Evolutionary conservation across 2,888 invertebrate species (phyloP).

Genomic region (Melanchra persicariae): DNA sequence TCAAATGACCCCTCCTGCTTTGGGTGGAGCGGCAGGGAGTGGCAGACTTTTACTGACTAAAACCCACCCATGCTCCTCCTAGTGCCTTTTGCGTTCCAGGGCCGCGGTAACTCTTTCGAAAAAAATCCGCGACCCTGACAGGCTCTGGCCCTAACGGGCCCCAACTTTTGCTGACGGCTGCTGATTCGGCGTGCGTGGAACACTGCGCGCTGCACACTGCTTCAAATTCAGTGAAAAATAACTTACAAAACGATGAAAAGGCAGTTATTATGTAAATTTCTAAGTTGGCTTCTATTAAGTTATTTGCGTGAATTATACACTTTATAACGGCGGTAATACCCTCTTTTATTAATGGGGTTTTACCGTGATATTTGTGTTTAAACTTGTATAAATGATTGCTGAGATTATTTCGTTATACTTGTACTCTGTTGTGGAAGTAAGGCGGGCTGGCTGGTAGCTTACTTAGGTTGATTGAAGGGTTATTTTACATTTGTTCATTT

Average conservation of each 20-base stretch:
- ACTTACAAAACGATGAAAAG: constrained; percentile 68
- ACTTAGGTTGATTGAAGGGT: constrained; percentile 12
- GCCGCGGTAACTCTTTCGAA: too few relatives aligned
- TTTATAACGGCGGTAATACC: constrained; percentile 73
- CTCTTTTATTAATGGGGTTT: constrained; percentile 71
- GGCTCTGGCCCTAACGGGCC: too few relatives aligned
- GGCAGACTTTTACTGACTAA: too few relatives aligned
- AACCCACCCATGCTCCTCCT: too few relatives aligned
- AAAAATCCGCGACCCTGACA: too few relatives aligned
- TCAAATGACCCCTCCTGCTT: too few relatives aligned
- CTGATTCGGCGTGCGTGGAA: too few relatives aligned
- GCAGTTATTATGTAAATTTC: constrained; percentile 79
- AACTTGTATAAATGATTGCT: constrained; percentile 55
- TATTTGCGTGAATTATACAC: constrained; percentile 78
- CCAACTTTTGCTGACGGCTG: too few relatives aligned
- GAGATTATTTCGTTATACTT: constrained; percentile 45
- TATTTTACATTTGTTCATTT: background rate
- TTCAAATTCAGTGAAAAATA: constrained; percentile 67
- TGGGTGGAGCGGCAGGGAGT: too few relatives aligned
- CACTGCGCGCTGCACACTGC: too few relatives aligned
- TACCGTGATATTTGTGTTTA: constrained; percentile 67
- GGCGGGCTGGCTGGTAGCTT: constrained; percentile 15
- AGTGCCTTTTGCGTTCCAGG: too few relatives aligned
- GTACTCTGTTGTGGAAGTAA: constrained; percentile 17
- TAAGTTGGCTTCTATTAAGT: constrained; percentile 75